Percentiles rank a stretch among this genome's conserved stretches.
These are phyloP conservation scores for Tachysurus fulvidraco DNA, from an alignment of 2,113 vertebrate species.

Conservation along the genomic window DNA sequence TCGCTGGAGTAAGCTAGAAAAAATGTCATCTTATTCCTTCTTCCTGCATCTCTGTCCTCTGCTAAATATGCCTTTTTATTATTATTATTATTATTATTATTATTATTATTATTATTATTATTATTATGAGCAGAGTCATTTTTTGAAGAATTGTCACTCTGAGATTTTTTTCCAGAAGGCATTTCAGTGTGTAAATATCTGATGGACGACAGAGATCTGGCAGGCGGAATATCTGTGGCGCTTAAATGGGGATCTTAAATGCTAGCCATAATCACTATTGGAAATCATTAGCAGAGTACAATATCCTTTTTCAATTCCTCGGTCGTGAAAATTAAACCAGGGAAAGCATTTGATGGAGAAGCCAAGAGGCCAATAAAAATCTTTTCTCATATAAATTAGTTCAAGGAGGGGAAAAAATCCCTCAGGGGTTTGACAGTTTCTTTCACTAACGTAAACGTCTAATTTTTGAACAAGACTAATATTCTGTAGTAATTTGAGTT, in stretches of 20 bases:
- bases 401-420: constrained; percentile 66
- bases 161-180: neutral
- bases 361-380: constrained; percentile 59
- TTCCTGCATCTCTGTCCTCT: neutral
- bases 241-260: constrained; percentile 48
- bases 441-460: constrained; percentile 54
- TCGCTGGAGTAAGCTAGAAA: neutral
- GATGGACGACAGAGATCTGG: constrained; percentile 25
- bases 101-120: neutral
- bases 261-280: constrained; percentile 61
- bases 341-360: constrained; percentile 38
- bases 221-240: constrained; percentile 20
- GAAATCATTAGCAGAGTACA: constrained; percentile 71
- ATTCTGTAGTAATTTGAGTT: neutral
- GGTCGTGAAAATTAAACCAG: constrained; percentile 63
- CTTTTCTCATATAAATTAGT: constrained; percentile 61
- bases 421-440: constrained; percentile 39
- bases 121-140: constrained; percentile 17
- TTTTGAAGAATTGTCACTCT: neutral
- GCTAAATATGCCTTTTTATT: neutral
- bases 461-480: neutral
- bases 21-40: neutral
- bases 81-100: neutral
- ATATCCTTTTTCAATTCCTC: constrained; percentile 68
- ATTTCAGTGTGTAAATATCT: constrained; percentile 22